Evolutionary conservation across 2,888 invertebrate genomes (phyloP), one percentile per base, ranked within the genome.

Genomic region (Prostheceraeus crozeri): DNA sequence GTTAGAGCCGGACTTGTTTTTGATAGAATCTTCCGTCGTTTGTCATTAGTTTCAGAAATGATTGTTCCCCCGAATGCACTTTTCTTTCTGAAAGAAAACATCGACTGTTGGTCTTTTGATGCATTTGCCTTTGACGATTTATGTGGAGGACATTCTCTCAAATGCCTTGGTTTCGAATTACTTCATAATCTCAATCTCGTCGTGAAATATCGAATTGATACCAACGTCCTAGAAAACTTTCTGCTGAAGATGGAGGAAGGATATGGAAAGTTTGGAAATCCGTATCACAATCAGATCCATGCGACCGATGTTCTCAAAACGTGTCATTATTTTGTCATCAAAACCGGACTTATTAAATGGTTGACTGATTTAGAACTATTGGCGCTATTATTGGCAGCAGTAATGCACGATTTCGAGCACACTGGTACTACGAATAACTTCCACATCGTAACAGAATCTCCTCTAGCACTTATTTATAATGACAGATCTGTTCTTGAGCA

Each of bases 221-320:
- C 86, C 1, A 82, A 83, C 35, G 83, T 84, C 16, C 78, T 93
- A 73, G 91, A 93, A 78, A 85, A 83, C 71, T 93, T 91, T 78
- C 82, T 93, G 67, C 80, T 83, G 66, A 83, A 84, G 68, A 83
- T 91, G 73, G 90, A 93, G 76, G 60, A 60, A 11, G 60, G 60
- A 2, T 60, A 60, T 31, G 31, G 46, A 19, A 54, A 52, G n/a
- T 51, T 52, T 25, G 30, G 27, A 4, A 60, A 60, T 21, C 61
- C 61, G 10, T 60, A 60, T 23, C 60, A 60, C 48, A 60, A 60
- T 33, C 23, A 31, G 27, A 35, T 52, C 40, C 60, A 60, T 25
- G 60, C 61, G 6, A 62, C 60, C 3, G 60, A 60, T 57, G 60
- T 60, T 14, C 46, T 51, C n/a, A 62, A 60, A 25, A 60, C 60